Conservation (phyloP, 2,797 vertebrate species). For the Fistularia commersonii region DNA sequence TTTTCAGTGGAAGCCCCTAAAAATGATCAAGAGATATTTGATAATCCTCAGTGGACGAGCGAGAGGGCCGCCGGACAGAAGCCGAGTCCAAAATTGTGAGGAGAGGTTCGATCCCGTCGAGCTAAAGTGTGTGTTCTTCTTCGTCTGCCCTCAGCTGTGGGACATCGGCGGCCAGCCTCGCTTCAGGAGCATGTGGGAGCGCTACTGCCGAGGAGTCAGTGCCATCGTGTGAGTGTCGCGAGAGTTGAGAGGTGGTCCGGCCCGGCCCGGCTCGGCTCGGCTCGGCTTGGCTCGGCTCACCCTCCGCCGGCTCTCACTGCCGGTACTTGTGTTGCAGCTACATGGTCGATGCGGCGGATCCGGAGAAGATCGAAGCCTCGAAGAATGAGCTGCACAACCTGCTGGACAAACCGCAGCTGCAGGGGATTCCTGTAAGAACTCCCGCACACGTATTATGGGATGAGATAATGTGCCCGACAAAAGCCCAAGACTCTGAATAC, state of each 20-base stretch:
- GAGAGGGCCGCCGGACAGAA: no score
- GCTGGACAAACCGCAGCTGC: conserved; percentile 96
- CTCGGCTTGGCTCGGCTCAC: no score
- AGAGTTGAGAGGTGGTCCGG: not conserved
- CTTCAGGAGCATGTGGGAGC: conserved; percentile 99
- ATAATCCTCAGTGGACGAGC: no score
- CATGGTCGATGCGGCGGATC: conserved; percentile 98
- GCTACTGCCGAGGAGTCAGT: conserved; percentile 95
- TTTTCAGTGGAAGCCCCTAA: no score
- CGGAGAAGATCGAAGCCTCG: conserved; percentile 96
- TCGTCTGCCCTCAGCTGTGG: conserved; percentile 95
- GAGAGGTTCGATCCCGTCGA: no score
- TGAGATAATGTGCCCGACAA: no score
- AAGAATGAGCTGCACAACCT: conserved; percentile 97
- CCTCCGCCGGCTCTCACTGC: no score
- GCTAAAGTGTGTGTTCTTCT: no score
- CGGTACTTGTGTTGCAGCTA: conserved; percentile 72
- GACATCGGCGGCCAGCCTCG: conserved; percentile 96
- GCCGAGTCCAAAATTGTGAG: no score
- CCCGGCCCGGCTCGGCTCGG: no score
- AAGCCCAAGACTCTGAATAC: not conserved
- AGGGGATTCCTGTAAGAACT: conserved; percentile 91
- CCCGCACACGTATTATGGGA: no score
- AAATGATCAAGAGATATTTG: no score
- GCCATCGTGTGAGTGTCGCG: conserved; percentile 93